Evolutionary conservation across 1,140 invertebrate species (phyloP), one percentile per base, ranked within the genome.

Genomic region (Steinernema feltiae): DNA sequence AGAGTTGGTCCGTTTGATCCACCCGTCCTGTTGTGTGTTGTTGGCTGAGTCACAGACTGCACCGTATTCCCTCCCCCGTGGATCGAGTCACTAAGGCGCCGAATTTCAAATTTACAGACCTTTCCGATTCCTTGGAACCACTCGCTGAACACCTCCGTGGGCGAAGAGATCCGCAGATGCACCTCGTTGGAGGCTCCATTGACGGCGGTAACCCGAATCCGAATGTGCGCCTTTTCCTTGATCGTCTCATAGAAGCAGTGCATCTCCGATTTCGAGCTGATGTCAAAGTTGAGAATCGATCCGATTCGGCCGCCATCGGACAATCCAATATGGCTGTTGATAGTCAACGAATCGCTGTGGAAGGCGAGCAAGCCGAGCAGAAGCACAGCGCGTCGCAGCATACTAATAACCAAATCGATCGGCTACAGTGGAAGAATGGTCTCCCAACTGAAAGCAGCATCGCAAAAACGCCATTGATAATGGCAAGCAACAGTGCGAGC

Each of bases 401-500:
- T n/a, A n/a, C n/a, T n/a, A n/a, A n/a, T n/a, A n/a, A n/a, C n/a
- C n/a, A n/a, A 17, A 63, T 63, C 24, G 53, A 63, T 63, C 53
- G 53, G 24, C 24, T 63, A 15, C 53, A 63, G 24, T 3, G 53
- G 24, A 17, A 27, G 15, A 63, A 27, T 63, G 53, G 15, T 3
- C 53, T 27, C 53, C 53, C n/a, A n/a, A n/a, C 41, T n/a, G 7
- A 46, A n/a, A 46, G 41, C 53, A 63, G 53, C 53, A 63, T 63
- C 53, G 53, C 53, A 63, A 63, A 63, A 63, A 63, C 53, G 35
- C n/a, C n/a, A 63, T 63, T 63, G 53, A 63, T 63, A 63, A 63
- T 63, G 24, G 53, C 15, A 46, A 46, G 53, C 35, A 7, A 41
- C 35, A 41, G 35, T 41, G 35, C 35, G 18, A 41, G 35, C 35